Evolutionary conservation across 2,113 vertebrate genomes (phyloP).

Genomic region (Psophia crepitans): DNA sequence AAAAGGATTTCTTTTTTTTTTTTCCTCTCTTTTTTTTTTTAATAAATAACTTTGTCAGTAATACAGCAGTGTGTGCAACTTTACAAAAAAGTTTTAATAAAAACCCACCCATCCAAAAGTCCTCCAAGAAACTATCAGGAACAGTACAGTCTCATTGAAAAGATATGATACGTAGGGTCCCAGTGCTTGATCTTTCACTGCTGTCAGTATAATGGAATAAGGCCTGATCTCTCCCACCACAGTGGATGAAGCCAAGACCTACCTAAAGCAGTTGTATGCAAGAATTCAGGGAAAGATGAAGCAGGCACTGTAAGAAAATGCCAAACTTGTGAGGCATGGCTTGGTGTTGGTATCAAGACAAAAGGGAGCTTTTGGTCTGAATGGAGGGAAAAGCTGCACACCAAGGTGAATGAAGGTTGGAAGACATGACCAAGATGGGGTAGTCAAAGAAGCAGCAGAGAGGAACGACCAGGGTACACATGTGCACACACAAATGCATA

Average conservation of each 20-base stretch:
- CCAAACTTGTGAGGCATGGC: not conserved
- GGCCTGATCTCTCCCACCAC: not conserved
- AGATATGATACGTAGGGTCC: fast-evolving
- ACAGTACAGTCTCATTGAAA: not conserved
- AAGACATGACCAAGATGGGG: not conserved
- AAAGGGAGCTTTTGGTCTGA: not conserved
- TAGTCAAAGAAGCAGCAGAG: not conserved
- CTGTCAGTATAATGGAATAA: not conserved
- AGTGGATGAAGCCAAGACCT: not conserved
- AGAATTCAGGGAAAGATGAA: not conserved
- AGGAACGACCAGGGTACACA: not conserved
- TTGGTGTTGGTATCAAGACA: not conserved
- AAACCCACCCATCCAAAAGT: not conserved
- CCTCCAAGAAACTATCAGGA: not conserved
- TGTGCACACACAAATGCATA: not conserved
- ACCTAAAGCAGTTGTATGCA: not conserved
- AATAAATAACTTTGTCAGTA: not conserved
- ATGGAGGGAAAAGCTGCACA: not conserved
- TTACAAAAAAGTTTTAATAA: not conserved
- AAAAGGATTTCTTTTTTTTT: not conserved
- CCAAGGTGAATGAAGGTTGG: fast-evolving
- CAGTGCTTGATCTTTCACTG: not conserved
- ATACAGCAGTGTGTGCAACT: not conserved
- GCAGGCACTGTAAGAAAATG: not conserved
- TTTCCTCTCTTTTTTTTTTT: not conserved